A percentile compares a stretch with the other conserved stretches of the same genome.
Evolutionary conservation across 2,113 vertebrate genomes (phyloP).

Genomic region (Rhinopithecus roxellana): DNA sequence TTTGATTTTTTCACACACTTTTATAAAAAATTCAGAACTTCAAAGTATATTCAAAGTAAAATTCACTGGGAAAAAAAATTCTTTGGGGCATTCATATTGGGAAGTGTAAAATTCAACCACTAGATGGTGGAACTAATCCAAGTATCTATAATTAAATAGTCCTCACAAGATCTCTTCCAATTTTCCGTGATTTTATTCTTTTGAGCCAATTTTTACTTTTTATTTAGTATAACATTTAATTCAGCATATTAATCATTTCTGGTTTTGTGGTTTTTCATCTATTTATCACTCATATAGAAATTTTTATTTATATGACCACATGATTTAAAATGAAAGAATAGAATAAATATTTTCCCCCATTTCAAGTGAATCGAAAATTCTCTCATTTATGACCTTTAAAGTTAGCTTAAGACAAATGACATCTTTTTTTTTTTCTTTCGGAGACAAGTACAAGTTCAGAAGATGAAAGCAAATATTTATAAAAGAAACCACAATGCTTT

Average conservation of each 20-base stretch:
- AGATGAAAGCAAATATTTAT: background rate
- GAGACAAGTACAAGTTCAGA: background rate
- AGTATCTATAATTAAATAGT: background rate
- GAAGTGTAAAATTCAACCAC: slow-evolving; percentile 16
- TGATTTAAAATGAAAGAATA: background rate
- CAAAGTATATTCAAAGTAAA: background rate
- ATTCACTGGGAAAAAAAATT: background rate
- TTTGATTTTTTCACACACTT: background rate
- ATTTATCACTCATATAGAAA: background rate
- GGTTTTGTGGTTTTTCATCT: background rate
- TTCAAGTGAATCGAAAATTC: background rate
- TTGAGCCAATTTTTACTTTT: slow-evolving; percentile 1
- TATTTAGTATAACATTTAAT: background rate
- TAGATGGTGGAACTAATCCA: slow-evolving; percentile 62
- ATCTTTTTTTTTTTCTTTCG: background rate
- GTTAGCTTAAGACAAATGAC: background rate
- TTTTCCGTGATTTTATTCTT: background rate
- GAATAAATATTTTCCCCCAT: background rate
- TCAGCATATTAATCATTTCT: background rate
- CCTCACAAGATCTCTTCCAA: accelerated
- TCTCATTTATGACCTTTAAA: background rate
- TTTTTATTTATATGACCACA: background rate
- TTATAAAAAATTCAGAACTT: background rate
- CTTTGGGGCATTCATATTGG: accelerated
- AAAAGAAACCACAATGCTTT: background rate